Percentiles rank a stretch among this genome's conserved stretches.
Evolutionary conservation across 2,888 invertebrate species (phyloP).

Genomic region (Diaprepes abbreviatus): DNA sequence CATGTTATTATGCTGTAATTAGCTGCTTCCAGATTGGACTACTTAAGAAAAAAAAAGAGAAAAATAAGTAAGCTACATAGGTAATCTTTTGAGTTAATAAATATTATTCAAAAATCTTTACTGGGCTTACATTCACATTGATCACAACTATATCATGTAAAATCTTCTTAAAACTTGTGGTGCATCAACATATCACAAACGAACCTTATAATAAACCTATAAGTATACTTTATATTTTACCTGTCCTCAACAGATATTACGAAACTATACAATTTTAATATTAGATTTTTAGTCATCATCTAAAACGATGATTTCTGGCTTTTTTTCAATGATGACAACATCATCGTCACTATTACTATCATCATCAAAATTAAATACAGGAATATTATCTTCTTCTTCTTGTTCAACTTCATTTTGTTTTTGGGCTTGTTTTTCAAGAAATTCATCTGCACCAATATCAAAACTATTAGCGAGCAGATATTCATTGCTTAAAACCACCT

Average conservation of each 20-base stretch:
- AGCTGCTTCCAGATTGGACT: too few species aligned
- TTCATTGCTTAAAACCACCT: conserved; percentile 50
- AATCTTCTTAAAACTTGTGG: conserved; percentile 18
- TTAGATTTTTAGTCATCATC: conserved; percentile 55
- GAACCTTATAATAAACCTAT: conserved; percentile 25
- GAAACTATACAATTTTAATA: conserved; percentile 23
- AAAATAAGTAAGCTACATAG: too few species aligned
- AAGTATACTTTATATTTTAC: conserved; percentile 16
- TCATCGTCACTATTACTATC: conserved; percentile 56
- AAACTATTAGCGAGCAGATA: conserved; percentile 48
- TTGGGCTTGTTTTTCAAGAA: conserved; percentile 41
- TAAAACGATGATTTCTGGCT: conserved; percentile 59
- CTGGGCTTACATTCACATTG: neutral
- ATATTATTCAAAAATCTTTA: neutral
- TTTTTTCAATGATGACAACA: conserved; percentile 57
- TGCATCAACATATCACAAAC: conserved; percentile 45
- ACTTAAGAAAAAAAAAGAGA: too few species aligned
- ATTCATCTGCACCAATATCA: conserved; percentile 47
- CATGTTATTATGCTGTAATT: too few species aligned
- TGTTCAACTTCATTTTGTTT: conserved; percentile 24
- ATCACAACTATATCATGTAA: conserved; percentile 29
- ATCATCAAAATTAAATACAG: conserved; percentile 44
- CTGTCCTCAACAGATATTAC: conserved; percentile 19
- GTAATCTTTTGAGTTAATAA: too few species aligned
- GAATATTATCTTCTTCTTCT: conserved; percentile 38